phyloP scores from a whole-genome alignment of 2,888 invertebrate genomes.

The Dioctria linearis region DNA sequence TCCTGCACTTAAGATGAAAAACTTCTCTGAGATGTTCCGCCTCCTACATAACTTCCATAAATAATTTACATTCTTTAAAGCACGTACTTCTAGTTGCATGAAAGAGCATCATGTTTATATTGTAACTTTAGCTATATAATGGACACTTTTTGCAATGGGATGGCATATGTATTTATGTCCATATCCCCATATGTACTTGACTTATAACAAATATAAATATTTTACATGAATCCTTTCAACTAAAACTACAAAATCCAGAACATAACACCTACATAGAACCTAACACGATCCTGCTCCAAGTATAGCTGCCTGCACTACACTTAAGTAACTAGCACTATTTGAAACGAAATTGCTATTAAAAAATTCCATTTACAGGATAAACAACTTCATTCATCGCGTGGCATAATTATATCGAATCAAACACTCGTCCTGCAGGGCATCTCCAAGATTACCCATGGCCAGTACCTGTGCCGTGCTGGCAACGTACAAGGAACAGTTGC shows the following conservation, averaged over 20 bases:
- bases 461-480: slow-evolving; percentile 70
- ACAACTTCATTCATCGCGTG: slow-evolving; percentile 69
- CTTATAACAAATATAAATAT: neutral
- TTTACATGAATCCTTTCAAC: slow-evolving; percentile 10
- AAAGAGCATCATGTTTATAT: no score
- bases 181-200: no score
- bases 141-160: no score
- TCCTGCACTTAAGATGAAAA: no score
- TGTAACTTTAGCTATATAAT: no score
- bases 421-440: slow-evolving; percentile 71
- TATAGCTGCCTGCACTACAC: neutral
- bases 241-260: neutral
- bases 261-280: neutral
- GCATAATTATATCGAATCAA: slow-evolving; percentile 70
- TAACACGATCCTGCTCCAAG: neutral
- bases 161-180: no score
- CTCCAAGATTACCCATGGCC: slow-evolving; percentile 70
- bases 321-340: neutral
- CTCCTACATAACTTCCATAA: no score
- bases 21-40: no score
- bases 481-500: slow-evolving; percentile 71
- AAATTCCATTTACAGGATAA: slow-evolving; percentile 65
- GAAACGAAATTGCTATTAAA: slow-evolving; percentile 42
- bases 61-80: no score
- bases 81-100: no score